phyloP scores from a whole-genome alignment of 2,113 vertebrate species.

The Gallinago paraguaiae region DNA sequence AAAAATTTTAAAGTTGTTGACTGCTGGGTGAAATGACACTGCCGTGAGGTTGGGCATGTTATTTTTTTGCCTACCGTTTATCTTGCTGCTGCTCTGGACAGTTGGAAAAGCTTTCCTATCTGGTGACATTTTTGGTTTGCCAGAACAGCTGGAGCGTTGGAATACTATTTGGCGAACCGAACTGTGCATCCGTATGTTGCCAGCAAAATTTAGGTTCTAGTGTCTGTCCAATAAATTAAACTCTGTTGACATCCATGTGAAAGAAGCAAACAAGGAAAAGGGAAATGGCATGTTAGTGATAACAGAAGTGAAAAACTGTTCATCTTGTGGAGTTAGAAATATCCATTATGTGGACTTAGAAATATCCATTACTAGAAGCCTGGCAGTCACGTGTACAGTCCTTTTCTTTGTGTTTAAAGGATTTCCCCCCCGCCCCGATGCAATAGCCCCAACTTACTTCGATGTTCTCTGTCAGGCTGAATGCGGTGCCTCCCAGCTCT shows the following conservation, averaged over 20 bases:
- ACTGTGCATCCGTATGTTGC: background rate
- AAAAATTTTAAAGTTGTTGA: background rate
- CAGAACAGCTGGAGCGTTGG: background rate
- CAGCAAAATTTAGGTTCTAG: background rate
- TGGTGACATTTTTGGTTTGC: background rate
- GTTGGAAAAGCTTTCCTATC: background rate
- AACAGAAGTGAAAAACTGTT: background rate
- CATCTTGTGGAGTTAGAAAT: background rate
- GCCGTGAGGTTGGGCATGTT: background rate
- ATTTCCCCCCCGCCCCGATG: background rate
- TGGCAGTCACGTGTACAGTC: background rate
- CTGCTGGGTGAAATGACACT: background rate
- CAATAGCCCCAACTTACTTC: fast-evolving
- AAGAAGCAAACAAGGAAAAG: background rate
- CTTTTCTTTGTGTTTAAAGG: background rate
- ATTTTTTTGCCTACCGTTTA: background rate
- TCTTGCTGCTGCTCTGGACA: background rate
- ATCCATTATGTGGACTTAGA: background rate
- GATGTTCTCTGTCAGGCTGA: background rate
- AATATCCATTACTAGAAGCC: background rate
- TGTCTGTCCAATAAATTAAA: background rate
- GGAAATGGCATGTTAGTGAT: background rate
- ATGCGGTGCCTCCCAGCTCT: background rate
- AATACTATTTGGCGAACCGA: background rate
- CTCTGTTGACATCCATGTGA: background rate